Evolutionary conservation across 2,113 vertebrate species (phyloP), one percentile per base, ranked within the genome.

Genomic region (Nothobranchius kuhntae): DNA sequence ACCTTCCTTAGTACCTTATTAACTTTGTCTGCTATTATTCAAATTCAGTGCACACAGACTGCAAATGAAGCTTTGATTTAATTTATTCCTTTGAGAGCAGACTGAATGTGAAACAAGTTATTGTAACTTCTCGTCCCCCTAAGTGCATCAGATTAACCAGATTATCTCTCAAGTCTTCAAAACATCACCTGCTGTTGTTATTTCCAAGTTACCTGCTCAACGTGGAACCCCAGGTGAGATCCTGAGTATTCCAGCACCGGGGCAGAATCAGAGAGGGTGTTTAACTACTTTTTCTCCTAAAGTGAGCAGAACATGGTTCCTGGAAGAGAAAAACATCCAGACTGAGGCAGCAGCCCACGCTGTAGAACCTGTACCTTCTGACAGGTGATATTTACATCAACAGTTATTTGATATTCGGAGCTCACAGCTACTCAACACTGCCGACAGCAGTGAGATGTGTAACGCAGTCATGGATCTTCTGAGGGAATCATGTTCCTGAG

Each of bases 321-420:
- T 2, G 57, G 47, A n/a, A 15, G 15, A 51, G 38, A 53, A 53
- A 65, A 17, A 71, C 14, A 21, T 47, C 52, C 36, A 57, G 35
- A 71, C 47, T 53, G 68, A 64, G 45, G 67, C 30, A 30, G 30
- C 30, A 30, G 30, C 4, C 30, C 30, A 17, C 38, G 57, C 13
- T 53, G 30, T 48, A 65, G 68, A 40, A 65, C 11, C 15, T 63
- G 10, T 24, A 58, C 65, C 67, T 71, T 53, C 15, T 24, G 53
- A 17, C 59, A 48, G 42, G 38, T 68, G 15, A 82, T 82, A 73
- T 84, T 72, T 82, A 46, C 71, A 54, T 70, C 68, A 61, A 65
- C 65, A 65, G 59, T 63, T 69, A 55, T 68, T 72, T 73, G 53
- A 76, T 72, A 77, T 72, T 51, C 71, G 63, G 1, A 54, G 62